A percentile compares a stretch with the other conserved stretches of the same genome.
Evolutionary conservation across 2,113 vertebrate species (phyloP).

Genomic region (Esox niger): DNA sequence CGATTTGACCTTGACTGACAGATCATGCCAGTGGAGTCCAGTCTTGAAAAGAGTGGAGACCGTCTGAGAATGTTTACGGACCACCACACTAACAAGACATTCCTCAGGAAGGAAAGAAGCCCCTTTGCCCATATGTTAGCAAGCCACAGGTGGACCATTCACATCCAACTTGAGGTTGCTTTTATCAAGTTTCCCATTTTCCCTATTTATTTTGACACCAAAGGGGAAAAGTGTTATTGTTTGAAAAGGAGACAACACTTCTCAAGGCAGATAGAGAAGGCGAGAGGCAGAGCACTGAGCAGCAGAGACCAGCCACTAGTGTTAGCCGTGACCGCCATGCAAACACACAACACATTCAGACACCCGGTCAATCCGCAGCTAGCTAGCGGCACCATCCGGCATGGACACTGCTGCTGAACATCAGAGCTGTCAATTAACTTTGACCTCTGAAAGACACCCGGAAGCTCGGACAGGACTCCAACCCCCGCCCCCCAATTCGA

Average conservation of each 20-base stretch:
- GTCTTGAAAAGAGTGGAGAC: not conserved
- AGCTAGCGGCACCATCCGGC: not conserved
- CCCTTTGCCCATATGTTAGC: too few relatives aligned
- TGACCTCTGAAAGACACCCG: not conserved
- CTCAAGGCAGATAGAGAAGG: not conserved
- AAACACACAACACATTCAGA: slow-evolving; percentile 35
- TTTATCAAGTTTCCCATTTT: too few relatives aligned
- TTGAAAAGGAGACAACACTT: not conserved
- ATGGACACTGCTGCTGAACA: not conserved
- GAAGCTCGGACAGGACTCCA: not conserved
- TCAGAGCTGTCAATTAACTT: not conserved
- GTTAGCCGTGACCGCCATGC: slow-evolving; percentile 39
- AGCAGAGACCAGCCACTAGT: slow-evolving; percentile 20
- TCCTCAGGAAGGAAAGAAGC: not conserved
- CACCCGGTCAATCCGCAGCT: not conserved
- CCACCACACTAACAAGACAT: slow-evolving; percentile 14
- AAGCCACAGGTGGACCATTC: not conserved
- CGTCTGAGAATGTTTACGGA: not conserved
- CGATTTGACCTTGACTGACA: not conserved
- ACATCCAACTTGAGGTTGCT: not conserved
- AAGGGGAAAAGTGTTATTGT: not conserved
- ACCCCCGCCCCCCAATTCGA: not conserved
- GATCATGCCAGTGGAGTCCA: not conserved
- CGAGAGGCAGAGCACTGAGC: not conserved
- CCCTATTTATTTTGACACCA: not conserved